Evolutionary conservation across 2,797 vertebrate species (phyloP), one percentile per base, ranked within the genome.

Genomic region (Poecilia gillii): DNA sequence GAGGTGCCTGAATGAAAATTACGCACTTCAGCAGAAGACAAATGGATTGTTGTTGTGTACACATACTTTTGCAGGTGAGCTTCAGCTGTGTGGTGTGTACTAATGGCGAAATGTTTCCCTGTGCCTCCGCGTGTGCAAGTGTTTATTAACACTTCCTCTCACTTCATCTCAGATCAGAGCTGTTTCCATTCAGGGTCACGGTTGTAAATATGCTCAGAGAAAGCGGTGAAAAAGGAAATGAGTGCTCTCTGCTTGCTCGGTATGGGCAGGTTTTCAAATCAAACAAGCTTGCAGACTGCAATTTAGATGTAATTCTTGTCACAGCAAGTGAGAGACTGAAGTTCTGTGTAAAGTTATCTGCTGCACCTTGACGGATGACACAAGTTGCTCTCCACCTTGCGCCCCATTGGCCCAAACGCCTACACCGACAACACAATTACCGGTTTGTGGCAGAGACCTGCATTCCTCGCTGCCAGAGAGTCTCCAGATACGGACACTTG

Each of bases 401-500:
- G 82, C 75, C 33, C 11, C 23, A 33, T 81, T 80, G 86, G 84
- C 84, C 73, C 49, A 49, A 73, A 85, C 90, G 36, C 90, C 91
- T 76, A 91, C 93, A 85, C 80, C 88, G 89, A 81, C 41, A 79
- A 78, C 74, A 87, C 87, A 88, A 88, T 91, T 90, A 90, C 82
- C 84, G 81, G 76, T 91, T 88, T 85, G 87, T 81, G 90, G 88
- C 85, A 84, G 82, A 85, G 88, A 89, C 83, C 86, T 74, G 73
- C 23, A 53, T 84, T 87, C 73, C 84, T 78, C 85, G 82, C 86
- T 88, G 85, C 83, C 78, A 82, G 81, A 92, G 88, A 87, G 70
- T 93, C 91, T 95, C 87, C 92, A 91, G 89, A 93, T 88, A 90
- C 88, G 90, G 92, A 91, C 93, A 93, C 93, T 94, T 90, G 89